Evolutionary conservation across 2,888 invertebrate genomes (phyloP).

Genomic region (Drosophila testacea): DNA sequence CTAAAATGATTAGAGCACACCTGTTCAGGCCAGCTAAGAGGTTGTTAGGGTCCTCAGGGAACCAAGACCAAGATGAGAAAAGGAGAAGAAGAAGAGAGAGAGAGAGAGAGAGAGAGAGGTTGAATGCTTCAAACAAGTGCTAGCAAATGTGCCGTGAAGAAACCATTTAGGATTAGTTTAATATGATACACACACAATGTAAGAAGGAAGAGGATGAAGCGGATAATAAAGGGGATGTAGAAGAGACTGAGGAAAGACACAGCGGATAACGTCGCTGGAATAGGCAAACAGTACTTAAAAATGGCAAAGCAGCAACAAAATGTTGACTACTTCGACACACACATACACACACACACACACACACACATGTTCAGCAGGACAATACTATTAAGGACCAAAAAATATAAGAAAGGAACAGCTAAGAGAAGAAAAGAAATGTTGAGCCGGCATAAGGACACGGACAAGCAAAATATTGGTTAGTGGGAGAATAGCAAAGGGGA

Average conservation of each 20-base stretch:
- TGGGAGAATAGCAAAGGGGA: background rate
- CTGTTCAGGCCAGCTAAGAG: background rate
- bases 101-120: background rate
- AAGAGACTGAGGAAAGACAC: background rate
- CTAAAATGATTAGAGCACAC: conserved; percentile 15
- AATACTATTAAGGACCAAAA: conserved; percentile 53
- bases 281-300: conserved; percentile 83
- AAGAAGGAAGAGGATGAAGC: background rate
- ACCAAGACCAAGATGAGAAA: background rate
- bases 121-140: conserved; percentile 52
- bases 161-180: conserved; percentile 84
- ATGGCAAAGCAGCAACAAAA: conserved; percentile 68
- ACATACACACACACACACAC: conserved; percentile 20
- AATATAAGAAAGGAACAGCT: conserved; percentile 26
- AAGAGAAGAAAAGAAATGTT: conserved; percentile 47
- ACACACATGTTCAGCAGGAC: conserved; percentile 43
- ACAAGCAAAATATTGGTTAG: conserved; percentile 72
- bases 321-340: conserved; percentile 65
- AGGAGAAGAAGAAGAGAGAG: background rate
- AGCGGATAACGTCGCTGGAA: conserved; percentile 78
- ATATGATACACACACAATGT: conserved; percentile 75
- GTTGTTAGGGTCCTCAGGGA: conserved; percentile 11
- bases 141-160: conserved; percentile 83
- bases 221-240: background rate
- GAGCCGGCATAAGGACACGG: conserved; percentile 63